Base-by-base conservation (phyloP, 2,888 invertebrate species). In the Melanophora roralis region DNA sequence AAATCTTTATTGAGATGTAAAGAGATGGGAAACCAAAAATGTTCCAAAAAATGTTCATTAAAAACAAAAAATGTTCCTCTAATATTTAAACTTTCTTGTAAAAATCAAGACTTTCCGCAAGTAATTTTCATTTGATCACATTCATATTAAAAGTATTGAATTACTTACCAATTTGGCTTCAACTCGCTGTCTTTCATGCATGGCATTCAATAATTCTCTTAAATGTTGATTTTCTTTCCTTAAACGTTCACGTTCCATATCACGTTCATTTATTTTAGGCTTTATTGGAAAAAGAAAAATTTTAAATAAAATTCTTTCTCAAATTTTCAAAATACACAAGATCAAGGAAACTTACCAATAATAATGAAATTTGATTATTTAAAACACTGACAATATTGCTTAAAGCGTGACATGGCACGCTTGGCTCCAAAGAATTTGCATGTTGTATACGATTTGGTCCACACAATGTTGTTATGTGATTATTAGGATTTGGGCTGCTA, bases 231-330 rank as follows among this genome's bases (percentile, higher is more conserved):
- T 90, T 88, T 95, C 95, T 83, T 93, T 93, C 43, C 95, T 92
- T 85, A 95, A 90, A 84, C 93, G 91, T 85, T 94, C 94, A 73
- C 94, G 91, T 88, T 95, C 95, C 85, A 94, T 94, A 87, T 95
- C 95, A 84, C 93, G 91, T 85, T 94, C 93, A 89, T 93, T 94
- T 78, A 95, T 92, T 85, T 94, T 92, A 89, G 93, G 93, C 95
- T 95, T 67, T 27, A 59, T 6, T 43, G n/a, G n/a, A n/a, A 51
- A 60, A 14, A 21, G 2, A 0, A 0, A 36, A 36, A n/a, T 45
- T 45, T 47, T 55, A 14, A 49, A 64, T 43, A 34, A 7, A 5
- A 21, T 11, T 55, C 6, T 6, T 5, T 27, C 6, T 19, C 6
- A 71, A 27, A 34, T 1, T 51, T 11, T 40, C 1, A 1, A n/a